Evolutionary conservation across 2,113 vertebrate genomes (phyloP), one percentile per base, ranked within the genome.

Genomic region (Boleophthalmus pectinirostris): DNA sequence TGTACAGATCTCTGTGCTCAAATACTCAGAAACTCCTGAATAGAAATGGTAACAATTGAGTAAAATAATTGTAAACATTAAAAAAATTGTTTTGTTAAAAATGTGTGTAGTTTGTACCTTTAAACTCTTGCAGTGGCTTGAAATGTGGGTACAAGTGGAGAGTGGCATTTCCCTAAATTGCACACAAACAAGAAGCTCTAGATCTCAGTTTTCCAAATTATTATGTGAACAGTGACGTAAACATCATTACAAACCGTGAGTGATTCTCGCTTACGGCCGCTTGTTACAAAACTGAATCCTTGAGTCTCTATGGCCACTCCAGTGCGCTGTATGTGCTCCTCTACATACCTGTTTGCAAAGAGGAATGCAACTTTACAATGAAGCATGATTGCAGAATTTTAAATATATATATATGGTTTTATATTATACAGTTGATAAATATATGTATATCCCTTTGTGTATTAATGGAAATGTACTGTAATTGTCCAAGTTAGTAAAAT

Each of bases 241-340:
- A 45, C 54, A 24, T 11, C 38, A 65, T 18, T 13, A 81, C 93
- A 93, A 70, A 96, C 95, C 16, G 94, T 96, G 65, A 96, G 93
- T 18, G 94, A 95, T 73, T 96, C 95, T 79, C 94, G 91, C 84
- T 96, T 95, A 65, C 93, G 93, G 10, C 95, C 95, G 72, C 91
- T 96, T 20, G 95, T 95, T n/a, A 96, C 92, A 73, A 96, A 94
- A 45, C 91, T 94, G 73, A 96, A 96, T 33, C 94, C 95, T 77
- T 95, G 95, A 0, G 95, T 96, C 89, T 95, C 94, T 35, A 96
- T 95, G 10, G 95, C 94, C 20, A 96, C 95, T 3, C 95, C 95
- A 3, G 94, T 95, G 51, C 93, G 93, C 78, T 96, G 95, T n/a
- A 95, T 94, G 77, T 95, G 95, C 81, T 96, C 95, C 67, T 95